A percentile compares a stretch with the other conserved stretches of the same genome.
phyloP scores from a whole-genome alignment of 2,888 invertebrate genomes.

The Stratiomys singularior region DNA sequence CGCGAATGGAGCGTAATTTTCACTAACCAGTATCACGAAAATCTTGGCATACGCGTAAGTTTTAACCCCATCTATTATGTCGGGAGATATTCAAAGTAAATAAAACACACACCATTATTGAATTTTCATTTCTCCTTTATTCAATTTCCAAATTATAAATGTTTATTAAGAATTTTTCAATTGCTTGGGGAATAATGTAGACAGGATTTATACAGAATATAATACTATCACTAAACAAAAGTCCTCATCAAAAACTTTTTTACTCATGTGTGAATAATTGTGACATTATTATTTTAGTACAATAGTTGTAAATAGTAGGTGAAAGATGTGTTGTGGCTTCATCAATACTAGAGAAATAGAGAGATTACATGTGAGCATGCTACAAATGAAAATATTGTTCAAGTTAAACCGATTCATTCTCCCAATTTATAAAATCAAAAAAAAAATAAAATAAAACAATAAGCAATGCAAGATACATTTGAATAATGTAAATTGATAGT shows the following conservation, averaged over 20 bases:
- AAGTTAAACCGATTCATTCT: neutral
- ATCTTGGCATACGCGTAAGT: no score
- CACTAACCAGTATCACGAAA: no score
- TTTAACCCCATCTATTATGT: no score
- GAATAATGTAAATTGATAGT: no score
- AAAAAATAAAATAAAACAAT: no score
- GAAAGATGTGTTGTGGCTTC: slow-evolving; percentile 27
- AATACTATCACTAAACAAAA: slow-evolving; percentile 38
- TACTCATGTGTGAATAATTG: slow-evolving; percentile 32
- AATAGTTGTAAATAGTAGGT: slow-evolving; percentile 22
- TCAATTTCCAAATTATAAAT: slow-evolving; percentile 32
- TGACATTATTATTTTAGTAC: slow-evolving; percentile 28
- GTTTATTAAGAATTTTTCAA: neutral
- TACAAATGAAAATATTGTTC: neutral
- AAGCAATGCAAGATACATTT: no score
- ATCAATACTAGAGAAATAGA: slow-evolving; percentile 18
- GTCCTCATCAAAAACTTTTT: slow-evolving; percentile 16
- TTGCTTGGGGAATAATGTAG: slow-evolving; percentile 27
- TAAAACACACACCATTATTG: neutral
- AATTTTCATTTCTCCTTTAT: slow-evolving; percentile 23
- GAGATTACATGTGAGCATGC: neutral
- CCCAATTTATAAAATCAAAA: neutral
- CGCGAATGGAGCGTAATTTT: no score
- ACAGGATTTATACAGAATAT: slow-evolving; percentile 37
- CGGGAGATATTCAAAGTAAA: no score